Conservation (phyloP, 2,113 vertebrate species). For the Chamaea fasciata region DNA sequence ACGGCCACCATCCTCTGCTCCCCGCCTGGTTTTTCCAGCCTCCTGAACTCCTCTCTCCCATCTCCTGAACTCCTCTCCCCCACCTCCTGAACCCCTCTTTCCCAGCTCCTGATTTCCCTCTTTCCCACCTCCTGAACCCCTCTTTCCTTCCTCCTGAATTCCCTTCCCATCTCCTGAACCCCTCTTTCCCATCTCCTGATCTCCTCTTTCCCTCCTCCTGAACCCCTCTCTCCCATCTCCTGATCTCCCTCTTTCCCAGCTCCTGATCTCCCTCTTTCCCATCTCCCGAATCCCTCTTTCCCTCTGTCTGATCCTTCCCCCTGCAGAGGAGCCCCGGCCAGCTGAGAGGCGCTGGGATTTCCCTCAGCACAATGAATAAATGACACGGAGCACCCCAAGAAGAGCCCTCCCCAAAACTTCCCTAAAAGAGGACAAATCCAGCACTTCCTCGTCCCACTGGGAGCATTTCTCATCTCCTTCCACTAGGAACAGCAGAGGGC, state of each 20-base stretch:
- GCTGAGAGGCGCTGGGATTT: background rate
- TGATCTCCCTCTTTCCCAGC: background rate
- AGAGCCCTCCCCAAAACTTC: background rate
- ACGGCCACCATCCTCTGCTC: background rate
- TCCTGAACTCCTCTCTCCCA: background rate
- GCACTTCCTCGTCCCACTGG: fast-evolving
- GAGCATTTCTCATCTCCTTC: constrained; percentile 16
- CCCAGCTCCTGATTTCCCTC: too few relatives aligned
- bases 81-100: background rate
- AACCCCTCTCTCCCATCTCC: background rate
- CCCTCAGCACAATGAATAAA: background rate
- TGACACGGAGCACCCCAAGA: background rate
- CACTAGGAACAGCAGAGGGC: constrained; percentile 49
- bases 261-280: background rate
- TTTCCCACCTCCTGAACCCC: too few relatives aligned
- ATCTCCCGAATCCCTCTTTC: background rate
- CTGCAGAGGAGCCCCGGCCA: background rate
- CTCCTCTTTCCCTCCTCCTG: too few relatives aligned
- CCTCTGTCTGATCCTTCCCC: background rate
- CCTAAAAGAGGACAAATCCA: background rate
- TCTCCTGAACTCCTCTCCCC: background rate
- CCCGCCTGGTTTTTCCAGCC: background rate
- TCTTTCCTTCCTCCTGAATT: too few relatives aligned
- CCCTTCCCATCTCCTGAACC: too few relatives aligned
- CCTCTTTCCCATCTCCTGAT: too few relatives aligned